These are phyloP conservation scores for Rhagium mordax DNA, from an alignment of 2,888 invertebrate species.

Conservation along the genomic window DNA sequence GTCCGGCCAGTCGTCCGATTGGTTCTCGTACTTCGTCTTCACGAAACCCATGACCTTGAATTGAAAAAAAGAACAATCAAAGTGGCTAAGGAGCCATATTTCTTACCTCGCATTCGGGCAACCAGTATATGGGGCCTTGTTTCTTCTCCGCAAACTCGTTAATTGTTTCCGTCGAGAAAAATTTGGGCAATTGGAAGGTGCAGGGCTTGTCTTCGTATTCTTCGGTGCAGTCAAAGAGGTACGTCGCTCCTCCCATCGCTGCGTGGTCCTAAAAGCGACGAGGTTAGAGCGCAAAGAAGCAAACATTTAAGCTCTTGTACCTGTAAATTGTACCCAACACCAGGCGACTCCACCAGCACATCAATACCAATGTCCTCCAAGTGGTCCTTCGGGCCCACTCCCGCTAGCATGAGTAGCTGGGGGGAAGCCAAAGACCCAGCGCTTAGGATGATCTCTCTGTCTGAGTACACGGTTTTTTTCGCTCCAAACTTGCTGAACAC, in stretches of 20 bases:
- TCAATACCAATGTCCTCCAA: slow-evolving; percentile 76
- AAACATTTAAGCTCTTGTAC: slow-evolving; percentile 7
- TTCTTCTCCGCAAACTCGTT: slow-evolving; percentile 76
- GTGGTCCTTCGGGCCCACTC: slow-evolving; percentile 81
- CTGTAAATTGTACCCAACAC: slow-evolving; percentile 83
- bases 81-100: no score
- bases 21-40: slow-evolving; percentile 81
- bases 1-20: slow-evolving; percentile 82
- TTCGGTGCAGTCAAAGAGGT: slow-evolving; percentile 78
- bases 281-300: no score
- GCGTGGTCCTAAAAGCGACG: slow-evolving; percentile 83
- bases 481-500: slow-evolving; percentile 75
- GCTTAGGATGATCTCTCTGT: slow-evolving; percentile 86
- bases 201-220: slow-evolving; percentile 70
- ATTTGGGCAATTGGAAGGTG: slow-evolving; percentile 80
- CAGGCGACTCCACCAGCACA: slow-evolving; percentile 76
- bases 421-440: slow-evolving; percentile 90
- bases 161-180: slow-evolving; percentile 75
- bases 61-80: no score
- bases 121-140: slow-evolving; percentile 80
- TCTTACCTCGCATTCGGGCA: slow-evolving; percentile 82
- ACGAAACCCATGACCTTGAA: slow-evolving; percentile 58
- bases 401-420: slow-evolving; percentile 89
- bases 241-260: slow-evolving; percentile 84
- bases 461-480: slow-evolving; percentile 73